Evolutionary conservation across 2,113 vertebrate species (phyloP), one percentile per base, ranked within the genome.

Genomic region (Nycticorax nycticorax): DNA sequence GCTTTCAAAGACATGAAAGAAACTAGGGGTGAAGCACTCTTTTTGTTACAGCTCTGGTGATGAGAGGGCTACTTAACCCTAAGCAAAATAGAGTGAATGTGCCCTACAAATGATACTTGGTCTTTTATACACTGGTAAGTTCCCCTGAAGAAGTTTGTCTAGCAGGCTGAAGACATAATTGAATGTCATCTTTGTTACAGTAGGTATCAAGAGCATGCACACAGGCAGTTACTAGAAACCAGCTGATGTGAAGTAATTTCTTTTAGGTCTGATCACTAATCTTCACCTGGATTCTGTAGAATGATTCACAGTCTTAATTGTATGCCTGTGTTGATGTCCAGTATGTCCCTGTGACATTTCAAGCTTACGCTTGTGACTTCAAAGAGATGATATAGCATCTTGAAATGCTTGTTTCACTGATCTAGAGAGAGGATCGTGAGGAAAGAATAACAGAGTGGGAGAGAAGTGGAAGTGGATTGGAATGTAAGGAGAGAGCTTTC

Each of bases 21-120:
- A 85, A 41, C 45, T 8, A 43, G 23, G 43, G 80, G 56, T 80
- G 79, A 89, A 86, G 59, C 57, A 23, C 52, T 88, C 43, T 73
- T 57, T 39, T 56, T 85, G 73, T 55, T 77, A 18, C 48, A 85
- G 67, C 24, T 85, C 80, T 91, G 50, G 45, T 93, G 89, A 63
- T 82, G 75, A 97, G 80, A 66, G 53, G 76, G 35, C 69, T 89
- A 2, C 89, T 95, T 88, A 89, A 93, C 91, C 62, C 33, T 86
- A 41, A 92, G 89, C 64, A 87, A 94, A 93, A 75, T 35, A 64
- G 79, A 86, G 50, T 77, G 37, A 82, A 48, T 59, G 22, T 94
- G 75, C 39, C 56, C 71, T 89, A 53, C 62, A 89, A 39, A 84
- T 75, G 48, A 69, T 81, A 72, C 24, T 83, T 83, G 41, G 57